Conservation (phyloP, 1,140 invertebrate genomes). For the Diorhabda elongata region DNA sequence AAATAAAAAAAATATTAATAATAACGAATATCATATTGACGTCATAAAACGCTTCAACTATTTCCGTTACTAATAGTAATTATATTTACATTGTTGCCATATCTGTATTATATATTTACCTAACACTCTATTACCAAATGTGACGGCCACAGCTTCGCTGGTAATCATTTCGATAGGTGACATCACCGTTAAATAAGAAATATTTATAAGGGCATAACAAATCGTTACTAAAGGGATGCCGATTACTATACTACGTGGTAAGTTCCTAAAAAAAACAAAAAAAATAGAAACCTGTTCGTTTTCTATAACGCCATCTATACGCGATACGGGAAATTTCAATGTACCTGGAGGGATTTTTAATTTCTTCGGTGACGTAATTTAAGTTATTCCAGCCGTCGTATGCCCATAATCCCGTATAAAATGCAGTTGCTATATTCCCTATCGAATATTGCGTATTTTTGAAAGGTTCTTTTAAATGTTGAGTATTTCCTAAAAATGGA, state of each 20-base stretch:
- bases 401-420: conserved; percentile 97
- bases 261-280: conserved; percentile 69
- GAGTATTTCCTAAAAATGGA: conserved; percentile 66
- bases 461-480: conserved; percentile 85
- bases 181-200: conserved; percentile 96
- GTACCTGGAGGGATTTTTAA: conserved; percentile 94
- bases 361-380: conserved; percentile 98
- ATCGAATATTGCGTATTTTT: conserved; percentile 71
- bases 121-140: conserved; percentile 71
- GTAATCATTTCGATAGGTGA: conserved; percentile 90
- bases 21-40: not conserved
- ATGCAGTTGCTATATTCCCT: conserved; percentile 89
- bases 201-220: conserved; percentile 93
- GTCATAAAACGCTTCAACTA: not conserved
- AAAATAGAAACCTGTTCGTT: too few relatives aligned
- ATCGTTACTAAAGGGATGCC: conserved; percentile 93
- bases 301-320: too few relatives aligned
- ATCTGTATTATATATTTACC: not conserved
- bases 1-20: conserved; percentile 49
- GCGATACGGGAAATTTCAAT: too few relatives aligned
- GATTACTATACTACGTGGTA: conserved; percentile 93
- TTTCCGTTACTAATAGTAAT: too few relatives aligned
- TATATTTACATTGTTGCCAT: too few relatives aligned
- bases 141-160: conserved; percentile 94
- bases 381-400: conserved; percentile 99